Conservation (phyloP, 2,113 vertebrate genomes). For the Notarius quadriscutis region DNA sequence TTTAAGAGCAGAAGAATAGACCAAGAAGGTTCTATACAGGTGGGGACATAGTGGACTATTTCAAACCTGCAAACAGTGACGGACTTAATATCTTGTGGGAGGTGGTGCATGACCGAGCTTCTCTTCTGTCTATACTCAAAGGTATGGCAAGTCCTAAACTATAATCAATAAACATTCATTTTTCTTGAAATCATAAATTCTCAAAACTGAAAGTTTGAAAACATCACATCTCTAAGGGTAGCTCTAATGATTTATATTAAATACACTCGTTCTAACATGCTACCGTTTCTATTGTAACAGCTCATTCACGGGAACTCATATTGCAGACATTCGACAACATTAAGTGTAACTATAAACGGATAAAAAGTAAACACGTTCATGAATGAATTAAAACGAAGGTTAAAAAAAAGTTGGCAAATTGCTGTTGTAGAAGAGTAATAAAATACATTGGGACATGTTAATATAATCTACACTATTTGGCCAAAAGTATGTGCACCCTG, state of each 20-base stretch:
- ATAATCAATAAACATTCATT: neutral
- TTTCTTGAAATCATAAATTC: neutral
- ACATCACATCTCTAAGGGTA: neutral
- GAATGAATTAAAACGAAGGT: neutral
- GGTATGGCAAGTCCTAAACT: slow-evolving; percentile 55
- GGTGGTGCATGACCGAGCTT: slow-evolving; percentile 52
- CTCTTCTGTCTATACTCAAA: slow-evolving; percentile 61
- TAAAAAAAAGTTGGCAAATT: neutral
- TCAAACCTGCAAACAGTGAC: slow-evolving; percentile 57
- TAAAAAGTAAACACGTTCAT: neutral
- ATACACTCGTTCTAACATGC: neutral
- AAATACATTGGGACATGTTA: neutral
- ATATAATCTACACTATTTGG: neutral
- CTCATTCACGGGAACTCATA: neutral
- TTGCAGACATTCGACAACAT: neutral
- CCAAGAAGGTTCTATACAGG: slow-evolving; percentile 73
- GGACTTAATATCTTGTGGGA: slow-evolving; percentile 69
- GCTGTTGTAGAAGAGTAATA: neutral
- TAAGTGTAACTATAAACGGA: neutral
- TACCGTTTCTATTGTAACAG: neutral
- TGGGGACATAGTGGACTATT: slow-evolving; percentile 74
- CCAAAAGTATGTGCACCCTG: neutral
- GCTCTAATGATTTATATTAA: neutral
- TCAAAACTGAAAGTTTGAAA: neutral
- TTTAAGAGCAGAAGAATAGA: slow-evolving; percentile 57